Conservation (phyloP, 92 coral and sea anemone genomes). For the Pocillopora grandis region DNA sequence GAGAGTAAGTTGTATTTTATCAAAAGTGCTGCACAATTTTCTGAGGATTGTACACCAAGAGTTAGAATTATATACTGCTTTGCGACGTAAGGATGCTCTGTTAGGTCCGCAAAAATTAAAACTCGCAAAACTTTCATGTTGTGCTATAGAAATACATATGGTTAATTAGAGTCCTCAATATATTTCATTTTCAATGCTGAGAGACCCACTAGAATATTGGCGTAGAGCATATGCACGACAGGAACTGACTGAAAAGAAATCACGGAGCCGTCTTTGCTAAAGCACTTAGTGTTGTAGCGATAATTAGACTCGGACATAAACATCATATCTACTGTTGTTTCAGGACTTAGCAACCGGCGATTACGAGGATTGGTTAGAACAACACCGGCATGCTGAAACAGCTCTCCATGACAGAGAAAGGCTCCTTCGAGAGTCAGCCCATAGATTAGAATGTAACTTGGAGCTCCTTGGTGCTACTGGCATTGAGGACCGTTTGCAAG, state of each 20-base stretch:
- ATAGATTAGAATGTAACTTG: constrained; percentile 76
- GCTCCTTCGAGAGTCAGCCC: constrained; percentile 80
- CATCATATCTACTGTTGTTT: neutral
- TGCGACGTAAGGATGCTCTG: too few relatives aligned
- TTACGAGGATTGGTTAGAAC: constrained; percentile 79
- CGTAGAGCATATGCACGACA: neutral
- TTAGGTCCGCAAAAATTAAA: too few relatives aligned
- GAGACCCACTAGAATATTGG: too few relatives aligned
- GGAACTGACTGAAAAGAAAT: neutral
- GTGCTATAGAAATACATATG: too few relatives aligned
- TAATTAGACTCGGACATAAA: neutral
- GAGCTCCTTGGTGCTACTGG: constrained; percentile 99
- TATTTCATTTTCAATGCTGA: too few relatives aligned
- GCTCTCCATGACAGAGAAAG: constrained; percentile 84
- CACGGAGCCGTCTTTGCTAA: neutral
- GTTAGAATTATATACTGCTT: too few relatives aligned
- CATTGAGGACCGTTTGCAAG: constrained; percentile 97
- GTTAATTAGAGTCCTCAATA: too few relatives aligned
- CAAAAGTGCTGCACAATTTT: too few relatives aligned
- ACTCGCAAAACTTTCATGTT: too few relatives aligned
- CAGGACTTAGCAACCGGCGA: constrained; percentile 85
- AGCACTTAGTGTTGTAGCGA: neutral
- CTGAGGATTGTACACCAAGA: too few relatives aligned
- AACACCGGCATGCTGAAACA: constrained; percentile 88
- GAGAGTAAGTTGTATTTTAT: too few relatives aligned